phyloP scores from a whole-genome alignment of 2,888 invertebrate genomes.

The Agonopterix alstromeriana region DNA sequence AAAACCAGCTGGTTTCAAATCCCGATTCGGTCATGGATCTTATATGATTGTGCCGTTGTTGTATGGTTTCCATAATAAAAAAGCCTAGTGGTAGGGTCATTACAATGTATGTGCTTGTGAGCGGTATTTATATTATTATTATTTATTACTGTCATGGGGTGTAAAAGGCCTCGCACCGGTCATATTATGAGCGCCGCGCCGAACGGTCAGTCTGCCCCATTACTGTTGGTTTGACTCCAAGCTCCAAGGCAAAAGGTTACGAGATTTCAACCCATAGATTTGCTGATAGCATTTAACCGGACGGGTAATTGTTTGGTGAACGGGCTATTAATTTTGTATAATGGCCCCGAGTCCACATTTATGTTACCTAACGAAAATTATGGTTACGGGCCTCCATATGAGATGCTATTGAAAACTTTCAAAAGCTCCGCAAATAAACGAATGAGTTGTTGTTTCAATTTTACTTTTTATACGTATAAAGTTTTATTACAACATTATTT shows the following conservation, averaged over 20 bases:
- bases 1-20: too few species aligned
- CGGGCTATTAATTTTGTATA: constrained; percentile 66
- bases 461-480: constrained; percentile 5
- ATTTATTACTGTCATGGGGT: too few species aligned
- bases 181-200: constrained; percentile 18
- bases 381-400: constrained; percentile 35
- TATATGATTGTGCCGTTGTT: too few species aligned
- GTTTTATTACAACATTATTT: constrained; percentile 9
- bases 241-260: constrained; percentile 61
- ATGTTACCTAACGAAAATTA: constrained; percentile 59
- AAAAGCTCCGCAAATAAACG: constrained; percentile 37
- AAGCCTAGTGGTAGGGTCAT: too few species aligned
- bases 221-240: constrained; percentile 47
- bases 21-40: too few species aligned
- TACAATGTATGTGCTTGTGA: too few species aligned
- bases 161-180: too few species aligned
- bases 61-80: too few species aligned
- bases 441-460: constrained; percentile 30
- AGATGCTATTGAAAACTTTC: constrained; percentile 51
- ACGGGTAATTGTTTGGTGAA: constrained; percentile 68
- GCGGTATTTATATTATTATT: too few species aligned
- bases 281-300: constrained; percentile 68
- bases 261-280: constrained; percentile 70
- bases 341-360: constrained; percentile 55
- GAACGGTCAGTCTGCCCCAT: constrained; percentile 24